Base-by-base conservation (phyloP, 2,888 invertebrate species). In the Folsomia candida region DNA sequence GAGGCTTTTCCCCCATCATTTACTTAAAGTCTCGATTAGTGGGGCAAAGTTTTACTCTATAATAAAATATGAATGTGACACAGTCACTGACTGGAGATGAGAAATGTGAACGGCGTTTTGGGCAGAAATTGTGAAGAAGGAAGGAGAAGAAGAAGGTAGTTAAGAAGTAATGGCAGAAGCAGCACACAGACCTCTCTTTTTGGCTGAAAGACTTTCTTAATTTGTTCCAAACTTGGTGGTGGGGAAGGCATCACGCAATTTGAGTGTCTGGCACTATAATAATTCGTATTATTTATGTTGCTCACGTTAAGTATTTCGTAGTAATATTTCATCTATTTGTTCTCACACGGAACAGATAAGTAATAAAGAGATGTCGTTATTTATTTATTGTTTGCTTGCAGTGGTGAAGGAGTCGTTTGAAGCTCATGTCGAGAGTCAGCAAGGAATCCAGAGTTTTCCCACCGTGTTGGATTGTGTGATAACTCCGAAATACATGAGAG, bases 321-420 rank as follows among this genome's bases (percentile, higher is more conserved):
- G 51, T 47, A 18, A 18, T 18, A 14, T 47, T 47, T 18, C 18
- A 47, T 18, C 18, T 47, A 47, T 6, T 11, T n/a, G n/a, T n/a
- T n/a, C n/a, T n/a, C n/a, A n/a, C n/a, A n/a, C n/a, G n/a, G n/a
- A n/a, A n/a, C n/a, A n/a, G n/a, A n/a, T n/a, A n/a, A n/a, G n/a
- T n/a, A n/a, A n/a, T n/a, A n/a, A n/a, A n/a, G n/a, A n/a, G n/a
- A n/a, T n/a, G n/a, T n/a, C n/a, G n/a, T n/a, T n/a, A n/a, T 28
- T 54, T 54, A 20, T 54, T n/a, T 54, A 47, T 47, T 47, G 47
- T 72, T 66, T 63, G 65, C 64, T 68, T 75, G 27, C 72, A 80
- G 80, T 80, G 59, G 75, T 79, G 67, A 74, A 76, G 59, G 80
- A 79, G 29, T 68, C 73, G 11, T 80, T 76, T 71, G 77, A 78